Evolutionary conservation across 2,113 vertebrate species (phyloP).

Genomic region (Lanius collurio): DNA sequence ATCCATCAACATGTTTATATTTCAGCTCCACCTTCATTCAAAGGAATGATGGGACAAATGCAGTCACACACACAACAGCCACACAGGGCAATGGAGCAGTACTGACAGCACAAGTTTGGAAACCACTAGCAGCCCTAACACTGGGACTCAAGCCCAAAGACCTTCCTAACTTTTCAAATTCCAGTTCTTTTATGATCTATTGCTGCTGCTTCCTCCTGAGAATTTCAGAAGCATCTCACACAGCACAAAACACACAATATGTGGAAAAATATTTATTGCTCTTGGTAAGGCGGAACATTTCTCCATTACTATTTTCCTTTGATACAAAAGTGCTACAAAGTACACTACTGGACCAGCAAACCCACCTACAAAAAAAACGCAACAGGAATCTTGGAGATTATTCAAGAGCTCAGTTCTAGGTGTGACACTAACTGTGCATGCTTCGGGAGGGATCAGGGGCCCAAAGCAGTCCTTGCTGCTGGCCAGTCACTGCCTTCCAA

Average conservation of each 20-base stretch:
- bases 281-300: neutral
- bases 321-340: neutral
- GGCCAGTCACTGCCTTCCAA: neutral
- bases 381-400: neutral
- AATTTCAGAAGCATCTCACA: neutral
- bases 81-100: neutral
- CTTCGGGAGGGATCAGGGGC: neutral
- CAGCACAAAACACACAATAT: neutral
- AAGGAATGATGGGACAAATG: neutral
- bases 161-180: neutral
- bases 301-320: neutral
- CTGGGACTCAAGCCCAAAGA: neutral
- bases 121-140: neutral
- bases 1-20: neutral
- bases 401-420: neutral
- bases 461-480: neutral
- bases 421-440: accelerated
- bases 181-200: neutral
- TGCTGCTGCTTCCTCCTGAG: neutral
- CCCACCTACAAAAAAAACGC: too few species aligned
- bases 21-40: neutral
- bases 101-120: neutral
- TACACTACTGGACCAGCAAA: neutral
- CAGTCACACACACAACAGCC: neutral
- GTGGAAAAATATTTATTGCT: neutral